A percentile compares a stretch with the other conserved stretches of the same genome.
These are phyloP conservation scores for Morpho deidamia DNA, from an alignment of 2,888 invertebrate genomes.

Conservation along the genomic window DNA sequence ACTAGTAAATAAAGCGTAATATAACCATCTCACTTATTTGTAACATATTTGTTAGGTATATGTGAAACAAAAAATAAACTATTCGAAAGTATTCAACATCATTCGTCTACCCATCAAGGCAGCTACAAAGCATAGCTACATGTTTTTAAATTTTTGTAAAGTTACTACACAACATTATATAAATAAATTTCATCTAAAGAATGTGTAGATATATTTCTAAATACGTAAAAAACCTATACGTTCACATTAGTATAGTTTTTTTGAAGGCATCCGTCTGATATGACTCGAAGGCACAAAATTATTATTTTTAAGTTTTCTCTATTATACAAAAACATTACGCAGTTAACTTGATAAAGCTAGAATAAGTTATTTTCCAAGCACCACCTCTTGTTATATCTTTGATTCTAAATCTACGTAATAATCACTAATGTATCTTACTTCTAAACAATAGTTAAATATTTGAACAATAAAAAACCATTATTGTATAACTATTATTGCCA, in stretches of 20 bases:
- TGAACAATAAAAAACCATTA: constrained; percentile 59
- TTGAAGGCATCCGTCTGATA: constrained; percentile 71
- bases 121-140: constrained; percentile 11
- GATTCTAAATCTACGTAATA: constrained; percentile 58
- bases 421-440: constrained; percentile 40
- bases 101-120: constrained; percentile 29
- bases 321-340: constrained; percentile 40
- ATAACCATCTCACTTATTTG: constrained; percentile 48
- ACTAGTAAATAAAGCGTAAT: constrained; percentile 33
- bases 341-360: constrained; percentile 32
- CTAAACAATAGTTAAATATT: constrained; percentile 56
- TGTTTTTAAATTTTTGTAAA: constrained; percentile 15
- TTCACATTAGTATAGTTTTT: constrained; percentile 37
- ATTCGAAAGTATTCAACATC: constrained; percentile 69
- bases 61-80: constrained; percentile 72
- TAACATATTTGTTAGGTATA: constrained; percentile 44
- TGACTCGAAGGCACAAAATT: constrained; percentile 73
- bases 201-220: constrained; percentile 44
- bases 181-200: constrained; percentile 45
- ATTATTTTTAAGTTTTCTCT: constrained; percentile 39
- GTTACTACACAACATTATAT: constrained; percentile 36
- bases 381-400: constrained; percentile 46
- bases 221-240: constrained; percentile 66
- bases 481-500: constrained; percentile 74
- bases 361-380: constrained; percentile 51